These are phyloP conservation scores for Tiliqua scincoides DNA, from an alignment of 2,113 vertebrate species.

Conservation along the genomic window DNA sequence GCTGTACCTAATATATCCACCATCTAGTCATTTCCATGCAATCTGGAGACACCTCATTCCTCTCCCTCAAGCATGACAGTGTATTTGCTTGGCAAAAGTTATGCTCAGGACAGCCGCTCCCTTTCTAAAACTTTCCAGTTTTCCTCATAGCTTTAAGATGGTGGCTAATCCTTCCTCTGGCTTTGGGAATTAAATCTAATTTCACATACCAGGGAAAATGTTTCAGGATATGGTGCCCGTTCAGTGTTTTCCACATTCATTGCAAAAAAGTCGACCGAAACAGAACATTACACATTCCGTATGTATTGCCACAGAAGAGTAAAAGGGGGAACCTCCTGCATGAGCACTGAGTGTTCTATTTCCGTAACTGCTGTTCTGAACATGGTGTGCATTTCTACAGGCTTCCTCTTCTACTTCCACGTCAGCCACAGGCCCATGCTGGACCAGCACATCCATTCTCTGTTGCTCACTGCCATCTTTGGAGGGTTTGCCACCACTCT, in stretches of 20 bases:
- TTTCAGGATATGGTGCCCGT: not conserved
- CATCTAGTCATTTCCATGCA: not conserved
- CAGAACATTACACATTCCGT: not conserved
- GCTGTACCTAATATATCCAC: not conserved
- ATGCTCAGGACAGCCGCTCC: too few species aligned
- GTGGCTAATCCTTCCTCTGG: not conserved
- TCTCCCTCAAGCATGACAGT: too few species aligned
- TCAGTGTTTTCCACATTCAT: not conserved
- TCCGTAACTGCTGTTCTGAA: not conserved
- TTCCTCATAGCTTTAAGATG: not conserved
- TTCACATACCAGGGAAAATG: not conserved
- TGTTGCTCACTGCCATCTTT: conserved; percentile 86
- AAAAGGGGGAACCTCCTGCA: not conserved
- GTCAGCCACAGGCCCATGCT: conserved; percentile 81
- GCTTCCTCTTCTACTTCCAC: conserved; percentile 92
- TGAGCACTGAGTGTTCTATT: not conserved
- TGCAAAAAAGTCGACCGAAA: too few species aligned
- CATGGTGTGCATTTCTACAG: conserved; percentile 48
- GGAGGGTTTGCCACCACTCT: conserved; percentile 68
- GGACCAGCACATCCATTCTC: conserved; percentile 90
- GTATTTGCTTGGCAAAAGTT: too few species aligned
- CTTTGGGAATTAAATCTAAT: not conserved
- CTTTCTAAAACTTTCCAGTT: not conserved
- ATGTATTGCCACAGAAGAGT: not conserved
- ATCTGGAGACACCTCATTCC: too few species aligned